A percentile compares a stretch with the other conserved stretches of the same genome.
phyloP scores from a whole-genome alignment of 2,113 vertebrate genomes.

The Phalacrocorax brasilianus region DNA sequence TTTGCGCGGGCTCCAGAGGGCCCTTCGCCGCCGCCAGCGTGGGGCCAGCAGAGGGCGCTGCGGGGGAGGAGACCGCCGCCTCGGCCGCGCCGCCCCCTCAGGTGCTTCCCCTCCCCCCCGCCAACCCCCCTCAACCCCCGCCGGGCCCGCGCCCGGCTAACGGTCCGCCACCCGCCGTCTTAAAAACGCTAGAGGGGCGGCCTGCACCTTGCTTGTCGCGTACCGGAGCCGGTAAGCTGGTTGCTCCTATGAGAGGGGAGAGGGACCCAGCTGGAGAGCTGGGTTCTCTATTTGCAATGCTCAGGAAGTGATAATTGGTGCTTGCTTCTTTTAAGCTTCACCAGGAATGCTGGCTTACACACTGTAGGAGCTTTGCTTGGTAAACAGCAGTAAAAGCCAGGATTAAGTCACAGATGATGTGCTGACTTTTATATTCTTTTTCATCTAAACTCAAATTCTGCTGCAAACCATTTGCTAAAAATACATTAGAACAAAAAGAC shows the following conservation, averaged over 20 bases:
- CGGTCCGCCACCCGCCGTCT: too few relatives aligned
- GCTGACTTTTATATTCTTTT: neutral
- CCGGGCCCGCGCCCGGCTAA: too few relatives aligned
- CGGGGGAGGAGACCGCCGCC: constrained; percentile 68
- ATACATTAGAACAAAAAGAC: neutral
- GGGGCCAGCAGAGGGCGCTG: constrained; percentile 83
- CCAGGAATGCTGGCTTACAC: accelerated
- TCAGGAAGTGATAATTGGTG: accelerated
- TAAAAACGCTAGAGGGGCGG: neutral
- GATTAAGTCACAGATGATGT: constrained; percentile 64
- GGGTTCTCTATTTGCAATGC: accelerated
- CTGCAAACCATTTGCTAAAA: neutral
- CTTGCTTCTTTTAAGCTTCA: neutral
- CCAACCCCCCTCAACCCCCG: too few relatives aligned
- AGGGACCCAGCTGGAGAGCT: accelerated
- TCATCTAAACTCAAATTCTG: neutral
- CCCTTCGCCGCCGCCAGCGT: constrained; percentile 71
- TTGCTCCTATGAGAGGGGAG: neutral
- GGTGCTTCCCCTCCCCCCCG: constrained; percentile 73
- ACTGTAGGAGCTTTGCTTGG: neutral
- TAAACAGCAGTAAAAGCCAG: neutral
- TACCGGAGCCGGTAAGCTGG: neutral
- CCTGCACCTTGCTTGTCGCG: accelerated
- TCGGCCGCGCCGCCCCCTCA: constrained; percentile 68
- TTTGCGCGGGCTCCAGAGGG: constrained; percentile 62